Conservation (phyloP, 2,888 invertebrate genomes). For the Brachyptera putata region DNA sequence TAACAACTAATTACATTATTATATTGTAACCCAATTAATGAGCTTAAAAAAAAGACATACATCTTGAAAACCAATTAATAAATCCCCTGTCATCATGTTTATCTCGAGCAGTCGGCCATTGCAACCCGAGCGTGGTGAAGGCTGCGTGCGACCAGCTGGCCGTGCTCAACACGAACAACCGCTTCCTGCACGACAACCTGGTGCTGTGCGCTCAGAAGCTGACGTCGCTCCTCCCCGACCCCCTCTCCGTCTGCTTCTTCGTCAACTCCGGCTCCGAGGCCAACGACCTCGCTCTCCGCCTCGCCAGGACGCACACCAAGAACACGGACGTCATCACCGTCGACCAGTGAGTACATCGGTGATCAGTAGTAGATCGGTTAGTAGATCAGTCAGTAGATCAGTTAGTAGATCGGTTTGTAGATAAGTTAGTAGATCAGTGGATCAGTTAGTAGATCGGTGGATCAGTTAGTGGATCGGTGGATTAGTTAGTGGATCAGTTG, state of each 20-base stretch:
- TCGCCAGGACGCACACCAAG: conserved; percentile 86
- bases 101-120: conserved; percentile 98
- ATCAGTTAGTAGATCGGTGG: too few species aligned
- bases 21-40: too few species aligned
- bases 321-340: conserved; percentile 86
- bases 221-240: conserved; percentile 75
- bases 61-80: too few species aligned
- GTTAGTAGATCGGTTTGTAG: too few species aligned
- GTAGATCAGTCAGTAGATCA: too few species aligned
- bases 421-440: too few species aligned
- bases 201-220: conserved; percentile 85
- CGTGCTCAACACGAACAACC: conserved; percentile 87
- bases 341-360: conserved; percentile 85
- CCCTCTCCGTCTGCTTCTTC: conserved; percentile 87
- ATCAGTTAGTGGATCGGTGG: too few species aligned
- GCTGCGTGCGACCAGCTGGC: conserved; percentile 90
- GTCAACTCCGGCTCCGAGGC: conserved; percentile 99
- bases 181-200: conserved; percentile 94
- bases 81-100: too few species aligned
- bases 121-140: conserved; percentile 89
- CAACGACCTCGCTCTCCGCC: conserved; percentile 90
- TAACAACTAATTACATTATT: too few species aligned
- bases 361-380: not conserved
- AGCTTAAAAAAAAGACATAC: too few species aligned
- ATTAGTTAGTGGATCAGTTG: too few species aligned